Percentiles rank a stretch among this genome's conserved stretches.
Evolutionary conservation across 2,888 invertebrate species (phyloP).

Genomic region (Heliconius cydno): DNA sequence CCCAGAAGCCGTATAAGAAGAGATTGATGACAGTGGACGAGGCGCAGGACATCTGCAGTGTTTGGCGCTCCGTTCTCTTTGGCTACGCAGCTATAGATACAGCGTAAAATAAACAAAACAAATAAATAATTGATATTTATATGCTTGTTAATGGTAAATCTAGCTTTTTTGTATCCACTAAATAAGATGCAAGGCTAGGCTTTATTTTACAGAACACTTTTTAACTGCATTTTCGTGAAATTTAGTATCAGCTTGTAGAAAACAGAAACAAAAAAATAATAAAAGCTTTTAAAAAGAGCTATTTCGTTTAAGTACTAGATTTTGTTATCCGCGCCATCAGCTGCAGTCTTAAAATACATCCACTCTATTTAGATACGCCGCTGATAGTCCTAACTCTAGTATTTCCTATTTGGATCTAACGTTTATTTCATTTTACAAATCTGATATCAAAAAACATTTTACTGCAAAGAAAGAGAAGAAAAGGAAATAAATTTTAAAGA

Average conservation of each 20-base stretch:
- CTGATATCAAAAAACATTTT: background rate
- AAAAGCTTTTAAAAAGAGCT: too few species aligned
- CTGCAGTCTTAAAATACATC: constrained; percentile 21
- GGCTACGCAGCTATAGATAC: too few species aligned
- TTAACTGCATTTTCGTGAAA: background rate
- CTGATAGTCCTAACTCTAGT: constrained; percentile 7
- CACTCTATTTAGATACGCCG: constrained; percentile 22
- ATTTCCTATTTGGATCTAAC: constrained; percentile 2
- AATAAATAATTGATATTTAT: too few species aligned
- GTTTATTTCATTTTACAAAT: constrained; percentile 10
- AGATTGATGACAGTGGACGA: too few species aligned
- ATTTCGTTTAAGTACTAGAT: constrained; percentile 20
- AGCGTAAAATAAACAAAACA: too few species aligned
- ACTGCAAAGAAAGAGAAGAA: background rate
- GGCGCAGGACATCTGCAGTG: too few species aligned
- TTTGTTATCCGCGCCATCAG: constrained; percentile 23
- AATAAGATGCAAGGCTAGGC: background rate
- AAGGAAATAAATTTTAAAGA: background rate
- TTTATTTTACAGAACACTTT: background rate
- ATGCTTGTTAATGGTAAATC: background rate
- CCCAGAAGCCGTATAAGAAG: too few species aligned
- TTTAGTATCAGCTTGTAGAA: constrained; percentile 1
- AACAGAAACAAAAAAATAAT: background rate
- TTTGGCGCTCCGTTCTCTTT: too few species aligned
- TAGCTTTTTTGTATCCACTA: background rate